A percentile compares a stretch with the other conserved stretches of the same genome.
These are phyloP conservation scores for Strongylocentrotus purpuratus DNA, from an alignment of 35 echinoderm and acorn worm genomes.

Conservation along the genomic window DNA sequence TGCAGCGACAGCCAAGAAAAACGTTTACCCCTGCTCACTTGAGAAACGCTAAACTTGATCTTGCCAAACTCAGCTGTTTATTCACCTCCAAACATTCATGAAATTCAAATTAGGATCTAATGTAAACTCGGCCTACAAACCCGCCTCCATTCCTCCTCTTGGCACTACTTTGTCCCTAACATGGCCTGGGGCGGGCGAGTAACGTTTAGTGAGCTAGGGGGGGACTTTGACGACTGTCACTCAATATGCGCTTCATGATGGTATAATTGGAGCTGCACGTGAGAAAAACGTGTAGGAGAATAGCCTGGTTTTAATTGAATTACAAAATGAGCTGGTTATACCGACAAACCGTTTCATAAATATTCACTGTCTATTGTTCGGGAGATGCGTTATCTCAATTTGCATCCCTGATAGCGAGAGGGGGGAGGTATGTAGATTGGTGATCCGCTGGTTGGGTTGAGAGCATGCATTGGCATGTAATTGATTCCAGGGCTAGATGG, in stretches of 20 bases:
- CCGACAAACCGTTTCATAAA: slow-evolving; percentile 3
- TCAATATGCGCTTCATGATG: slow-evolving; percentile 16
- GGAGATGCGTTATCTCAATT: not conserved
- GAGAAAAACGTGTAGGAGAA: not conserved
- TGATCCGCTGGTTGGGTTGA: not conserved
- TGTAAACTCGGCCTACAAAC: not conserved
- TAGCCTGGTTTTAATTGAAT: not conserved
- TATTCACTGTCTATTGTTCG: not conserved
- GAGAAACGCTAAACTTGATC: not conserved
- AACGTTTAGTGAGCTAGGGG: slow-evolving; percentile 11
- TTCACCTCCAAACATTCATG: slow-evolving; percentile 33
- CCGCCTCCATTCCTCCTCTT: not conserved
- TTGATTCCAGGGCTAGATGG: not conserved
- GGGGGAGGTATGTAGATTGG: not conserved
- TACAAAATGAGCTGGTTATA: slow-evolving; percentile 10
- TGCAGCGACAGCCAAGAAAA: slow-evolving; percentile 6
- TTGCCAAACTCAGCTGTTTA: not conserved
- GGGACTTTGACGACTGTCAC: not conserved
- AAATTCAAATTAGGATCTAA: slow-evolving; percentile 22
- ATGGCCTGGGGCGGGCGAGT: not conserved
- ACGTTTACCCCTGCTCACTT: not conserved
- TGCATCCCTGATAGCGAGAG: not conserved
- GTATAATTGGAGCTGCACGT: not conserved
- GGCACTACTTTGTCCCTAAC: not conserved
- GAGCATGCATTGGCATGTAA: slow-evolving; percentile 8